phyloP scores from a whole-genome alignment of 92 coral and sea anemone species.

The Porites divaricata region DNA sequence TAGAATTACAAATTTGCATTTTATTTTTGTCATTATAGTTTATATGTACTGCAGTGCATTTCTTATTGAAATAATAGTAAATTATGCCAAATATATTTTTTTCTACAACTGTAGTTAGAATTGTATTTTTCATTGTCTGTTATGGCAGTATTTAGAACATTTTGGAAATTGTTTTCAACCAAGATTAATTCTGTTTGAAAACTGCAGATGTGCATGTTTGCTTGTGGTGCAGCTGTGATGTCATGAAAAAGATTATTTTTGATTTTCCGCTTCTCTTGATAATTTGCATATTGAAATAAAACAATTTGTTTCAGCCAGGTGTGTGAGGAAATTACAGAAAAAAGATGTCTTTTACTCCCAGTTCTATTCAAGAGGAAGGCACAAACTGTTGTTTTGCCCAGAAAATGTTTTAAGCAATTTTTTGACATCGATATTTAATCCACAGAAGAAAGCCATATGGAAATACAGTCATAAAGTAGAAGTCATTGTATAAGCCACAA shows the following conservation, averaged over 20 bases:
- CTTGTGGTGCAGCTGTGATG: no score
- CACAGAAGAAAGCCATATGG: not conserved
- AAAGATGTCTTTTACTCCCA: not conserved
- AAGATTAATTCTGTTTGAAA: no score
- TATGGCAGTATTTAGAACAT: no score
- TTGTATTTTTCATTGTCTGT: no score
- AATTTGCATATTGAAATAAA: constrained; percentile 29
- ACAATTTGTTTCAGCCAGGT: constrained; percentile 22
- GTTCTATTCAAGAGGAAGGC: not conserved
- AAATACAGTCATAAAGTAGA: constrained; percentile 7
- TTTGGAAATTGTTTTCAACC: not conserved
- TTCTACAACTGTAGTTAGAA: no score
- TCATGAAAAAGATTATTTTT: not conserved
- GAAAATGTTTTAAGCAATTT: not conserved
- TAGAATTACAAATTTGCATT: not conserved
- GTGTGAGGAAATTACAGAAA: not conserved
- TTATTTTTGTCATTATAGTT: not conserved
- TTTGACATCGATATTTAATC: not conserved
- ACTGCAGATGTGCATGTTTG: no score
- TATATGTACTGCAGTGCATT: not conserved
- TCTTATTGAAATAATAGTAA: not conserved
- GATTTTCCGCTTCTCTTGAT: constrained; percentile 2
- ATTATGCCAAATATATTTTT: no score
- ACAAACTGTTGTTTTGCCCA: no score
- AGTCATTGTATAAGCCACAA: constrained; percentile 31